Base-by-base conservation (phyloP, 2,113 vertebrate species). In the Microcebus ravelobensis region DNA sequence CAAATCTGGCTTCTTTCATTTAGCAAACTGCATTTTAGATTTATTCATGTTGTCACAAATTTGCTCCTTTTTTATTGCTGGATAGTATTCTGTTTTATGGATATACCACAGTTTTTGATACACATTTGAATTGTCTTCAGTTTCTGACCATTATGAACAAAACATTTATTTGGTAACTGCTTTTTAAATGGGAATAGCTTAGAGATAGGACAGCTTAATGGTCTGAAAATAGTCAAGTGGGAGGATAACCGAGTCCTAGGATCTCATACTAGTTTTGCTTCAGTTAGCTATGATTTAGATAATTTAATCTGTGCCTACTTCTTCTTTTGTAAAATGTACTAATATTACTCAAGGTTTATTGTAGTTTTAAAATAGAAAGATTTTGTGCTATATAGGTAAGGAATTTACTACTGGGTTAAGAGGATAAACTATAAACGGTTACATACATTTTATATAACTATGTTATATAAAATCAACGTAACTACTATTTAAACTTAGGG, bases 401-500 rank as follows among this genome's bases (percentile, higher is more conserved):
- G 2, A 15, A 76, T 91, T 93, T 95, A n/a, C 23, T 80, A 5
- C 55, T 86, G 39, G 71, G 2, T 73, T 81, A 88, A 90, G 31
- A 94, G 17, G 21, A 84, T 45, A 94, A 87, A 52, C 87, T 94
- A 80, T 36, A 87, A 39, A 92, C 50, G 17, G 14, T 94, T 48
- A 71, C 3, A 70, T 57, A 57, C 2, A 83, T 87, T 91, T 85
- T 77, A n/a, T 68, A 76, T 90, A 92, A 71, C 57, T 85, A 76
- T 79, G 1, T 94, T 89, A 11, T 71, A 45, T 87, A 50, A 92
- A 90, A 70, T 59, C 45, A 90, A 7, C 73, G 39, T 84, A 76
- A 45, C 5, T 68, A 59, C 57, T 92, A 61, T 73, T 94, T 87
- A 81, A 73, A 74, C 17, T 73, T 65, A 73, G 25, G 2, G n/a